Evolutionary conservation across 2,888 invertebrate species (phyloP).

Genomic region (Drosophila yooni): DNA sequence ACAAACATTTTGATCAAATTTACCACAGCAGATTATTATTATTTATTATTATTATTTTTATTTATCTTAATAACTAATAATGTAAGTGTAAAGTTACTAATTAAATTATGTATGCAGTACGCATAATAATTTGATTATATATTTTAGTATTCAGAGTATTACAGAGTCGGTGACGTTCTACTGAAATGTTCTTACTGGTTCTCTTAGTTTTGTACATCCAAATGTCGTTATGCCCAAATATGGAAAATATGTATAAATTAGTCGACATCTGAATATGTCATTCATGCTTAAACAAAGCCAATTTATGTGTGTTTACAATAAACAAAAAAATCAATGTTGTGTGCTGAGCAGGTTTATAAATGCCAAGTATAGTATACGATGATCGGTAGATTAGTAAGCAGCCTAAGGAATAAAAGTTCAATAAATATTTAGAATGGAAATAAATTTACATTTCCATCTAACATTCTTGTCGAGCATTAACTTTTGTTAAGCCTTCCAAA

Average conservation of each 20-base stretch:
- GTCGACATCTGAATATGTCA: background rate
- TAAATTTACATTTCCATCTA: background rate
- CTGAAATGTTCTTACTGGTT: background rate
- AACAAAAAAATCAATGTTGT: constrained; percentile 12
- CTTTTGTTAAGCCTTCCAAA: background rate
- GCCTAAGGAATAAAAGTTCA: background rate
- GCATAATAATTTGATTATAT: background rate
- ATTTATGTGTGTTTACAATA: background rate
- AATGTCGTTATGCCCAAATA: background rate
- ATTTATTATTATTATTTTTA: background rate
- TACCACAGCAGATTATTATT: background rate
- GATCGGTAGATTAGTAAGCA: background rate
- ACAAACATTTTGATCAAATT: background rate
- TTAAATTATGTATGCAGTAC: no score
- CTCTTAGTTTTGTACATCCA: background rate
- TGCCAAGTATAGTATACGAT: background rate
- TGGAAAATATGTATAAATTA: background rate
- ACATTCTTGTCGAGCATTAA: background rate
- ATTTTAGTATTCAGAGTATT: background rate
- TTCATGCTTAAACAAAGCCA: constrained; percentile 1
- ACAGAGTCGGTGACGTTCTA: background rate
- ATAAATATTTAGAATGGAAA: background rate
- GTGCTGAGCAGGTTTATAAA: background rate
- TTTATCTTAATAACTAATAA: background rate
- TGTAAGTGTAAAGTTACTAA: background rate